A percentile compares a stretch with the other conserved stretches of the same genome.
Conservation (phyloP, 2,888 invertebrate genomes). For the Epirrhoe tristata region DNA sequence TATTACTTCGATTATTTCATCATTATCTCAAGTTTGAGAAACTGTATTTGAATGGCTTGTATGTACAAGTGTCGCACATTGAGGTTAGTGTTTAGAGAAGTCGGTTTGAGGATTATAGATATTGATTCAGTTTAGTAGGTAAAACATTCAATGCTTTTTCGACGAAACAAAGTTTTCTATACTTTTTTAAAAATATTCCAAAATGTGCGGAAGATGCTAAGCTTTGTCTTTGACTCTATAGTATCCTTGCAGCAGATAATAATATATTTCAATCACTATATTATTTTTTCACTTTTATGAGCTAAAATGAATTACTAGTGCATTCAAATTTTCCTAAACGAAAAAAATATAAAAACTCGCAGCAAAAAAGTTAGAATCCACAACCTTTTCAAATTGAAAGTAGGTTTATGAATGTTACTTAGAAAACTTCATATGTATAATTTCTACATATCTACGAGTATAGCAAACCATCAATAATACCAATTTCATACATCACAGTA, state of each 20-base stretch:
- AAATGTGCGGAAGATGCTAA: no score
- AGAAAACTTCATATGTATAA: neutral
- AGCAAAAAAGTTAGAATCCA: no score
- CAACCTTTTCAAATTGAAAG: no score
- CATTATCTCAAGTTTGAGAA: conserved; percentile 29
- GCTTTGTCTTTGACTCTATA: no score
- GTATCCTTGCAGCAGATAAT: no score
- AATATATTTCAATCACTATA: no score
- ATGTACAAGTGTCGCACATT: conserved; percentile 32
- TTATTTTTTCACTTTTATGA: no score
- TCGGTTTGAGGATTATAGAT: neutral
- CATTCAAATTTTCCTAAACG: no score
- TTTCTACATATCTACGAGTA: neutral
- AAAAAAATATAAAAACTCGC: no score
- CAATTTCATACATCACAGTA: conserved; percentile 34
- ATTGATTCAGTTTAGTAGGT: neutral
- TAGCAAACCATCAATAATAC: conserved; percentile 12
- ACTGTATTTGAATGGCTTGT: conserved; percentile 24
- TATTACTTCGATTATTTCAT: conserved; percentile 32
- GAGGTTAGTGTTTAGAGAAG: conserved; percentile 27
- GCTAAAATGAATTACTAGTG: no score
- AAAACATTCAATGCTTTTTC: neutral
- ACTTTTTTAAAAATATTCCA: no score
- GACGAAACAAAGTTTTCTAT: neutral
- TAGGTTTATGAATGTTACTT: no score